Conservation (phyloP, 1,140 invertebrate species). For the Meloidogyne exigua region DNA sequence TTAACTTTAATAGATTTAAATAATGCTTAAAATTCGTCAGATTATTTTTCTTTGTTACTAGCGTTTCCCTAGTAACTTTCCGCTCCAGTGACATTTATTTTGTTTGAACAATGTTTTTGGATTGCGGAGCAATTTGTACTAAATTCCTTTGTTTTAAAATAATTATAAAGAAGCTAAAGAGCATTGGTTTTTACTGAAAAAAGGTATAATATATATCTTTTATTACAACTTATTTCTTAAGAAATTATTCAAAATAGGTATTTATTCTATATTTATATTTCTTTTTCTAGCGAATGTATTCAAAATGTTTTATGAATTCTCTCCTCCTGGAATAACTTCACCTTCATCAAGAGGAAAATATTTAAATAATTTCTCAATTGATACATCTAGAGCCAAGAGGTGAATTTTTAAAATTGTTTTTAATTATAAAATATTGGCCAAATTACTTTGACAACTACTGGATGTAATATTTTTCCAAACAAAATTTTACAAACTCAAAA, state of each 20-base stretch:
- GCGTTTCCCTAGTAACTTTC: conserved; percentile 4
- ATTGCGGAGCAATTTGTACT: background rate
- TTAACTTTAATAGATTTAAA: background rate
- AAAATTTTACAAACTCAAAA: too few species aligned
- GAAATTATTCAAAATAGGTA: too few species aligned
- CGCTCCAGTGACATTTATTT: background rate
- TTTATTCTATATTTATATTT: too few species aligned
- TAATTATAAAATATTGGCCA: too few species aligned
- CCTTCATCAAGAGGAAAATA: background rate
- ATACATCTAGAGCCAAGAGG: conserved; percentile 57
- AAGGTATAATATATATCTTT: too few species aligned
- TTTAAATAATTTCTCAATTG: conserved; percentile 43
- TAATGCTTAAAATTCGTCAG: background rate
- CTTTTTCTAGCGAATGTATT: too few species aligned
- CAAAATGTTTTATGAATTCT: background rate
- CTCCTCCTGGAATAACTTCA: background rate
- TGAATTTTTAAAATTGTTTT: background rate
- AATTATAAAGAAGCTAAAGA: background rate
- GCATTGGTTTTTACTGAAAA: too few species aligned
- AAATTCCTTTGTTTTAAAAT: background rate
- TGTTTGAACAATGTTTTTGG: too few species aligned
- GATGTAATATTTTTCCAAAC: too few species aligned
- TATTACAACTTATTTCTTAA: too few species aligned
- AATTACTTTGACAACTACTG: too few species aligned
- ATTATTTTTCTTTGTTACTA: background rate